Evolutionary conservation across 2,113 vertebrate species (phyloP).

Genomic region (Colaptes auratus): DNA sequence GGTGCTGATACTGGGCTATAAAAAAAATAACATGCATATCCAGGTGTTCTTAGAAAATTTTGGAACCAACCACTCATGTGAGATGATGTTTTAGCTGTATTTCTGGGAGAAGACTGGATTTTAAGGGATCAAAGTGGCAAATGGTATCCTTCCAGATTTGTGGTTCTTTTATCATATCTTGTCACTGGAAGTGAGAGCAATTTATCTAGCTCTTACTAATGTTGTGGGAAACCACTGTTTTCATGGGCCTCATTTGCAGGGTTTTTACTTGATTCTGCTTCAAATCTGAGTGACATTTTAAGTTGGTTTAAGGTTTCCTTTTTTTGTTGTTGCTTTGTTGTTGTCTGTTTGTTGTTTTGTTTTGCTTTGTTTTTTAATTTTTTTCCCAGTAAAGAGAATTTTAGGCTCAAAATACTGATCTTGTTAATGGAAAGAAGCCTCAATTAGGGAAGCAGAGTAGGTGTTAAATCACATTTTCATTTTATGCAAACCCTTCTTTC

Average conservation of each 20-base stretch:
- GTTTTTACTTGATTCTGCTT: neutral
- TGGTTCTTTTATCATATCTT: neutral
- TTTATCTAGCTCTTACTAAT: neutral
- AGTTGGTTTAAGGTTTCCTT: neutral
- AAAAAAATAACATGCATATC: neutral
- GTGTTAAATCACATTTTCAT: constrained; percentile 23
- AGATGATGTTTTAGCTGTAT: neutral
- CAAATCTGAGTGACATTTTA: neutral
- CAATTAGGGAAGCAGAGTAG: neutral
- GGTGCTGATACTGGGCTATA: neutral
- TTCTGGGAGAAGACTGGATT: neutral
- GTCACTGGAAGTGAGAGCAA: neutral
- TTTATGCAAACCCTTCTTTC: constrained; percentile 21
- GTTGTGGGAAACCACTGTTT: neutral
- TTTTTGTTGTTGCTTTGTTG: accelerated
- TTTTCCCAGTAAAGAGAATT: neutral
- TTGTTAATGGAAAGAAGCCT: neutral
- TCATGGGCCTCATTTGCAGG: neutral
- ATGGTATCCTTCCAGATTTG: neutral
- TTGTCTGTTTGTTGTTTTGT: too few relatives aligned
- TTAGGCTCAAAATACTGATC: neutral
- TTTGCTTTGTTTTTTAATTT: neutral
- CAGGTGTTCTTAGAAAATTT: neutral
- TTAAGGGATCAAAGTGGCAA: neutral
- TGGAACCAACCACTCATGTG: neutral